phyloP scores from a whole-genome alignment of 1,140 invertebrate species.

The Sesamia nonagrioides region DNA sequence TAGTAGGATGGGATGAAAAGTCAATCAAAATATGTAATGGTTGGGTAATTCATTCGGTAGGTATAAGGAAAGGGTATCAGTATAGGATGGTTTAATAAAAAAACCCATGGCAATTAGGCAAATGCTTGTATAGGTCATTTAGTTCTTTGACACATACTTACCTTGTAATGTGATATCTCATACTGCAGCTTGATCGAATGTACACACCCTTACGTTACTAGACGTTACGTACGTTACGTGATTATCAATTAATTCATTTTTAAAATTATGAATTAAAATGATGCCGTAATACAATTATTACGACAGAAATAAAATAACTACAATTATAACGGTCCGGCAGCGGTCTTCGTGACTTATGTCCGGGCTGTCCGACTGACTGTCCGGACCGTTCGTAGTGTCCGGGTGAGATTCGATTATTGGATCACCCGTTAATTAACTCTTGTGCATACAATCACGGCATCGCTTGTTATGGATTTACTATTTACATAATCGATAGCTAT shows the following conservation, averaged over 20 bases:
- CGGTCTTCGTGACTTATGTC: not conserved
- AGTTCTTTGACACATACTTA: too few relatives aligned
- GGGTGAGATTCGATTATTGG: slow-evolving; percentile 43
- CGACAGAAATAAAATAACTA: slow-evolving; percentile 31
- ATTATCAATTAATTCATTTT: not conserved
- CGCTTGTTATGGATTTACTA: slow-evolving; percentile 41
- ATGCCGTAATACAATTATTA: not conserved
- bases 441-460: slow-evolving; percentile 25
- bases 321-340: slow-evolving; percentile 20
- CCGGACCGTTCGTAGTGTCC: not conserved
- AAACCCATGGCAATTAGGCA: too few relatives aligned
- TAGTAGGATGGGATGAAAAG: not conserved
- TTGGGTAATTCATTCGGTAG: not conserved
- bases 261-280: not conserved
- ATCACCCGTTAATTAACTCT: slow-evolving; percentile 48
- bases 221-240: too few relatives aligned
- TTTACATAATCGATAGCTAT: slow-evolving; percentile 40
- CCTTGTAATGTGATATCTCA: too few relatives aligned
- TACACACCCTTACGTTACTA: too few relatives aligned
- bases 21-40: not conserved
- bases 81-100: too few relatives aligned
- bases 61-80: too few relatives aligned
- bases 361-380: not conserved
- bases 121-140: too few relatives aligned
- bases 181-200: too few relatives aligned